phyloP scores from a whole-genome alignment of 2,797 vertebrate genomes.

The Otolemur crassicaudatus region DNA sequence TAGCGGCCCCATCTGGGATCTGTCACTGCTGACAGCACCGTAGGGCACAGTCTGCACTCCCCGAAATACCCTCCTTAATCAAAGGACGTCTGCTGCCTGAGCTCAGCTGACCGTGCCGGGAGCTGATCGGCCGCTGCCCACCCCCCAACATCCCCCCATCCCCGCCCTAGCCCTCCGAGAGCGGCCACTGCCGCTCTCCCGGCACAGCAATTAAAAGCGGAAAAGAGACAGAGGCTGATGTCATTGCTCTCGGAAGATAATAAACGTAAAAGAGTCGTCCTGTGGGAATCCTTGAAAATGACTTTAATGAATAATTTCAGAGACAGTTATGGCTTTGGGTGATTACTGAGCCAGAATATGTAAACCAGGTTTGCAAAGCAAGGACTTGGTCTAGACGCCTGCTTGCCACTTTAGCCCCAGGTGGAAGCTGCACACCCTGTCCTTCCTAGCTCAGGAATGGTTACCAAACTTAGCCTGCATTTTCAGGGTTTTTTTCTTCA shows the following conservation, averaged over 20 bases:
- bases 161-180: background rate
- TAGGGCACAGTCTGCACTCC: slow-evolving; percentile 90
- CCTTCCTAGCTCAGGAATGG: background rate
- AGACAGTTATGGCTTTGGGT: slow-evolving; percentile 87
- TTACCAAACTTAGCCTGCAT: background rate
- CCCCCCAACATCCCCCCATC: background rate
- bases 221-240: slow-evolving; percentile 74
- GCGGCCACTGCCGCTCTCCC: slow-evolving; percentile 3
- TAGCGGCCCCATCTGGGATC: slow-evolving; percentile 94
- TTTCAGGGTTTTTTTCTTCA: slow-evolving; percentile 31
- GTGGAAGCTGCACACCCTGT: slow-evolving; percentile 1
- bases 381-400: slow-evolving; percentile 62
- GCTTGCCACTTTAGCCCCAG: background rate
- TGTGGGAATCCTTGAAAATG: slow-evolving; percentile 82
- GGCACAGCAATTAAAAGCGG: slow-evolving; percentile 69
- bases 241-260: slow-evolving; percentile 78
- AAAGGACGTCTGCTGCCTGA: slow-evolving; percentile 80
- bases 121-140: background rate
- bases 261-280: slow-evolving; percentile 79
- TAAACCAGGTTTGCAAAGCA: slow-evolving; percentile 83
- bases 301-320: slow-evolving; percentile 88
- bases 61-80: slow-evolving; percentile 87
- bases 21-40: slow-evolving; percentile 94
- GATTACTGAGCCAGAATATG: slow-evolving; percentile 83
- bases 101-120: slow-evolving; percentile 67